These are phyloP conservation scores for Brachyopa scutellaris DNA, from an alignment of 2,888 invertebrate genomes.

Conservation along the genomic window DNA sequence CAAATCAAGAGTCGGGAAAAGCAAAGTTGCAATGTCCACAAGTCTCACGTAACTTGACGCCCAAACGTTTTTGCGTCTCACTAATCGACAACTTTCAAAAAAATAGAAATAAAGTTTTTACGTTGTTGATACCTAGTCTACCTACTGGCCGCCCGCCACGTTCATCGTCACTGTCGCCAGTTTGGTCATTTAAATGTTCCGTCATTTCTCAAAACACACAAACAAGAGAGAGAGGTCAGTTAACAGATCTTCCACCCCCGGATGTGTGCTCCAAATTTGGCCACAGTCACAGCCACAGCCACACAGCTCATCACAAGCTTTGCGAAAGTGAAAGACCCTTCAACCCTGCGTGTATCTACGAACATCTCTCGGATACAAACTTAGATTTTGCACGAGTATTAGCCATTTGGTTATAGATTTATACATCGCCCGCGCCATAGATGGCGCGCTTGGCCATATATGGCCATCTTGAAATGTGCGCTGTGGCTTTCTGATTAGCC, in stretches of 20 bases:
- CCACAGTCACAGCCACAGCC: neutral
- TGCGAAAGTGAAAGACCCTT: conserved; percentile 69
- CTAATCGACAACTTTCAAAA: conserved; percentile 45
- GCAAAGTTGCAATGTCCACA: conserved; percentile 34
- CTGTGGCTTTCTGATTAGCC: conserved; percentile 71
- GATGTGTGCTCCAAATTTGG: conserved; percentile 66
- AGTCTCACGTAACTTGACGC: conserved; percentile 50
- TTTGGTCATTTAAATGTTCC: conserved; percentile 53
- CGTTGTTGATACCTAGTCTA: neutral
- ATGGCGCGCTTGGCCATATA: conserved; percentile 59
- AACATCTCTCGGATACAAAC: conserved; percentile 42
- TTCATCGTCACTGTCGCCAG: conserved; percentile 53
- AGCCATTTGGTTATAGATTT: conserved; percentile 64
- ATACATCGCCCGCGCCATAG: conserved; percentile 67
- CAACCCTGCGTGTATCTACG: conserved; percentile 59
- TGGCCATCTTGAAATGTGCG: conserved; percentile 69
- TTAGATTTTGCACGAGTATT: conserved; percentile 72
- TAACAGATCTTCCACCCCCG: conserved; percentile 72
- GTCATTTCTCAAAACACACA: conserved; percentile 38
- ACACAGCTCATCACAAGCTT: conserved; percentile 55
- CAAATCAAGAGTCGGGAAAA: conserved; percentile 24
- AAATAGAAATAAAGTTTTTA: conserved; percentile 1
- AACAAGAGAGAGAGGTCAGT: conserved; percentile 67
- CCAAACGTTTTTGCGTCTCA: conserved; percentile 42
- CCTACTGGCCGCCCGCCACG: neutral